Evolutionary conservation across 2,888 invertebrate species (phyloP).

Genomic region (Lithosia quadra): DNA sequence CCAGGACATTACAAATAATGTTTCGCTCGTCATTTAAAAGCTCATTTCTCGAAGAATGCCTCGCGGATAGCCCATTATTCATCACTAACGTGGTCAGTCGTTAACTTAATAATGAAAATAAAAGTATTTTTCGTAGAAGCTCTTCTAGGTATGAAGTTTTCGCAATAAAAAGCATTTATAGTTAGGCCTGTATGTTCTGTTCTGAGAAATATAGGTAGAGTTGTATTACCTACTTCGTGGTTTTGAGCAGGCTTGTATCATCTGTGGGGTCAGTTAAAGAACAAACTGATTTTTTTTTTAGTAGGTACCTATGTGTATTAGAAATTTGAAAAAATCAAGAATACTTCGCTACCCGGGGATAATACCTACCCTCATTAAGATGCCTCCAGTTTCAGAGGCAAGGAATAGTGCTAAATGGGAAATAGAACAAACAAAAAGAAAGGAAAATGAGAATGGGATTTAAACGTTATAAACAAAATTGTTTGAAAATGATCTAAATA

Average conservation of each 20-base stretch:
- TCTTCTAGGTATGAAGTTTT: slow-evolving; percentile 55
- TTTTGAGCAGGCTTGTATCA: background rate
- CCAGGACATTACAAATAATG: slow-evolving; percentile 40
- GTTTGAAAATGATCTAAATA: background rate
- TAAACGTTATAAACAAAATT: slow-evolving; percentile 5
- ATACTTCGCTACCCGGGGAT: too few relatives aligned
- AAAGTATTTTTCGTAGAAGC: slow-evolving; percentile 42
- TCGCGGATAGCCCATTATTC: slow-evolving; percentile 60
- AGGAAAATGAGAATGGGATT: background rate
- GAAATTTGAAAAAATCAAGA: background rate
- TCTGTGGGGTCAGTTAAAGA: background rate
- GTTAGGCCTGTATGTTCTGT: background rate
- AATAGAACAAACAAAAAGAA: too few relatives aligned
- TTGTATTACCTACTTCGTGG: background rate
- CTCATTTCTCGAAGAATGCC: slow-evolving; percentile 53
- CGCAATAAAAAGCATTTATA: slow-evolving; percentile 48
- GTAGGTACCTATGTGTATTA: background rate
- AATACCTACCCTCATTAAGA: too few relatives aligned
- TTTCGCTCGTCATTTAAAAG: slow-evolving; percentile 51
- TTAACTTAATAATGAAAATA: slow-evolving; percentile 53
- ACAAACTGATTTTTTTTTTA: background rate
- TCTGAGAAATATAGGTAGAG: background rate
- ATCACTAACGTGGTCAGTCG: slow-evolving; percentile 59
- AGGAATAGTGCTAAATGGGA: too few relatives aligned
- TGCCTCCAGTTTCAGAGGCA: too few relatives aligned